Evolutionary conservation across 2,797 vertebrate genomes (phyloP), one percentile per base, ranked within the genome.

Genomic region (Muscicapa comitata): DNA sequence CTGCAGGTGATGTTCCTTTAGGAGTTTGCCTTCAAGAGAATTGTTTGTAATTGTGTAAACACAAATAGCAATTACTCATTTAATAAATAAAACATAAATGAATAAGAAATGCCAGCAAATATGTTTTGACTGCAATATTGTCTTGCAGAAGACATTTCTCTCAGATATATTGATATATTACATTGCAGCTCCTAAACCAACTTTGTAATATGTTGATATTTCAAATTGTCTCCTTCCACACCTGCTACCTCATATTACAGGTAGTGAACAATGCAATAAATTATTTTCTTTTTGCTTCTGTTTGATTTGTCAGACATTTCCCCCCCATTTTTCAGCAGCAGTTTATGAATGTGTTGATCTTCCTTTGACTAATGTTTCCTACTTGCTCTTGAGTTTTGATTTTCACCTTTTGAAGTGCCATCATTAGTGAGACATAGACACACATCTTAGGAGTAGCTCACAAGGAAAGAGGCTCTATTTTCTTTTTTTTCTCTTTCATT

Each of bases 191-290:
- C 21, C 40, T 76, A n/a, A 62, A n/a, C 9, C 18, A 28, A 3
- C 5, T 43, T 42, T 47, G 10, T 29, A n/a, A 29, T 3, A 21
- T 0, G 1, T 2, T 37, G 13, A 37, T 18, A 7, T 48, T 73
- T 88, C 13, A 45, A 73, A 70, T 29, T 29, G 10, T 18, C 0
- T 1, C 25, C 21, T 80, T 83, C 54, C 24, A 48, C 9, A 38
- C 77, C 37, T 80, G 14, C 15, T 73, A 1, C 21, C 24, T 89
- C 10, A 11, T 40, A 25, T 66, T 38, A 65, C 14, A 19, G 16
- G 6, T 7, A 81, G 29, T 18, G 50, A 82, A 54, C 13, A 72
- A 37, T 0, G 2, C 17, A 37, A 58, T 10, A 28, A 50, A 51
- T 11, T 51, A 12, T 5, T 13, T 3, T 18, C 25, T 4, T 8